Evolutionary conservation across 35 echinoderm and acorn worm genomes (phyloP), one percentile per base, ranked within the genome.

Genomic region (Antedon bifida): DNA sequence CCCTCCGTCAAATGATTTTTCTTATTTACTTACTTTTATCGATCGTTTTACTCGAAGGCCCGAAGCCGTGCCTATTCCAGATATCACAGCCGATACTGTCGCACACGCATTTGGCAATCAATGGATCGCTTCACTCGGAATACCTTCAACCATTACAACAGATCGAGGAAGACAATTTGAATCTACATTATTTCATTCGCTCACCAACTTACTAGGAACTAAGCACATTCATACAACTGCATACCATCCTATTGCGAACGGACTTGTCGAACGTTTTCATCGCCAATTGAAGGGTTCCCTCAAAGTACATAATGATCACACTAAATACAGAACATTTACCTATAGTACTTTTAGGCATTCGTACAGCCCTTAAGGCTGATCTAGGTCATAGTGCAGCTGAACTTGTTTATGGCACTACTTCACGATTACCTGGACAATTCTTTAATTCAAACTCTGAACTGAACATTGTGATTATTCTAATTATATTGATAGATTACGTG

Each of bases 41-140:
- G 90, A 88, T 75, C 76, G 82, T 17, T 92, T 84, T 46, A 92
- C 90, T 33, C 38, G 86, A 29, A 88, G 90, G 90, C 90, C 90
- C 26, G 90, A 92, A 76, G 90, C 86, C 28, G 73, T 92, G 5
- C 90, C 90, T 11, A 82, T 82, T 30, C 35, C 80, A 12, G 36
- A 83, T 78, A 88, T 88, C 4, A 77, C 87, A 5, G 87, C 87
- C 5, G 87, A 88, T 0, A 83, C 81, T 26, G 36, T 88, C 35
- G 80, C 81, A 34, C 36, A 51, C 35, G 30, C 81, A 21, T 83
- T 88, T 42, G 75, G 83, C 19, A 36, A 21, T 11, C 73, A 75
- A 4, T 88, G 87, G 87, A 36, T 88, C 9, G 38, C 87, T 73
- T 38, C 33, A 7, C 83, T 88, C 35, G 80, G 87, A 0, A 31